A percentile compares a stretch with the other conserved stretches of the same genome.
These are phyloP conservation scores for Cylindroiulus punctatus DNA, from an alignment of 2,888 invertebrate species.

Conservation along the genomic window DNA sequence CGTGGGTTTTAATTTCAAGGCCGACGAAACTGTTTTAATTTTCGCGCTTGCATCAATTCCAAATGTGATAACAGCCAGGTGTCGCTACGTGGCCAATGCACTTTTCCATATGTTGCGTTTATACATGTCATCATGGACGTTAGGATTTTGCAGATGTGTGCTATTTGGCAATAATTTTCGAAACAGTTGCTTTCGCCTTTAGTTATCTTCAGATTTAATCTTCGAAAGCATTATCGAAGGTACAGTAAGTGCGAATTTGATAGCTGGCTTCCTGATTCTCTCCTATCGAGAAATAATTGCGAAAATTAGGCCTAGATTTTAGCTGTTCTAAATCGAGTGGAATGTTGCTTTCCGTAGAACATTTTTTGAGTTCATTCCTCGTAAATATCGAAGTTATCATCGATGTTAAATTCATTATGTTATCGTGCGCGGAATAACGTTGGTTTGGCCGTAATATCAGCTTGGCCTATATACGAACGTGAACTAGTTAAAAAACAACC, in stretches of 20 bases:
- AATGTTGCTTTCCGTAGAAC: neutral
- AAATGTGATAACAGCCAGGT: neutral
- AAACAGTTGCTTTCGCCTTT: neutral
- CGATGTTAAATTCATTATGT: neutral
- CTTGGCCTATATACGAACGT: neutral
- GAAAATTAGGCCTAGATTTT: conserved; percentile 5
- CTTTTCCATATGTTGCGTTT: conserved; percentile 29
- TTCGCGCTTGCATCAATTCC: neutral
- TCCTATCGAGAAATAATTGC: neutral
- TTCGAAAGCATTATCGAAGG: neutral
- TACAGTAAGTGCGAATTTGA: neutral
- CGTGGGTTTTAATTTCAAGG: too few relatives aligned
- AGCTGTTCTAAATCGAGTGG: neutral
- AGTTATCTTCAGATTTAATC: neutral
- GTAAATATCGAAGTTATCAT: neutral
- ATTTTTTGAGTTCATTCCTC: neutral
- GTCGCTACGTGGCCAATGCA: neutral
- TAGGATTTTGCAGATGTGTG: neutral
- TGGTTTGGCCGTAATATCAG: neutral
- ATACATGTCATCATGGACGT: conserved; percentile 37
- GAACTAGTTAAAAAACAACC: neutral
- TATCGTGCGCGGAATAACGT: neutral
- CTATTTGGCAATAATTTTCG: neutral
- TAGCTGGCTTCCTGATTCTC: neutral
- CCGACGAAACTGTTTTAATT: neutral